Evolutionary conservation across 2,797 vertebrate genomes (phyloP).

Genomic region (Arnoldichthys spilopterus): DNA sequence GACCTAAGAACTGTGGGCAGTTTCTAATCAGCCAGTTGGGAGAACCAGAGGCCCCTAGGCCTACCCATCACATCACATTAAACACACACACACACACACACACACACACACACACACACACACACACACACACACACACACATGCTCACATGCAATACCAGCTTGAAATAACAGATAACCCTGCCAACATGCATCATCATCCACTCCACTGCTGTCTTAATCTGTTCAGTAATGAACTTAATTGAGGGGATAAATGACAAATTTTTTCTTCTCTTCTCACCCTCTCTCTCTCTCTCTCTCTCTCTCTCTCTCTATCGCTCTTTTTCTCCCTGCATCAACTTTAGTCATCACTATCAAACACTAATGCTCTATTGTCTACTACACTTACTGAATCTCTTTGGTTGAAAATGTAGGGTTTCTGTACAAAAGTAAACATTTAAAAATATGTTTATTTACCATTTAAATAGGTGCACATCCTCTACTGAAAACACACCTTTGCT

Average conservation of each 20-base stretch:
- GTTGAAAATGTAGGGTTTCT: not conserved
- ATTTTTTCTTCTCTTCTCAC: constrained; percentile 44
- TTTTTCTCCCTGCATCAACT: constrained; percentile 56
- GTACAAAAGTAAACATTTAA: not conserved
- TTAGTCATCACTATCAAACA: too few relatives aligned
- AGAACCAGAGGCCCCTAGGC: constrained; percentile 53
- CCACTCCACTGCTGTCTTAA: constrained; percentile 69
- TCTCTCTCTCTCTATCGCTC: constrained; percentile 46
- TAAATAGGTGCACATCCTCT: too few relatives aligned
- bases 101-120: constrained; percentile 18
- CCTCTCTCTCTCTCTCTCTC: constrained; percentile 16
- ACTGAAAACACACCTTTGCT: too few relatives aligned
- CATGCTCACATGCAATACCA: constrained; percentile 27
- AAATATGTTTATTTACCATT: too few relatives aligned
- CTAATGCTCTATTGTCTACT: not conserved
- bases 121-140: constrained; percentile 14
- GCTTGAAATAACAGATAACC: constrained; percentile 75
- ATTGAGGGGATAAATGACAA: constrained; percentile 74
- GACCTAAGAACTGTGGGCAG: constrained; percentile 54
- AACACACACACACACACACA: constrained; percentile 19
- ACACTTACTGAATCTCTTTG: too few relatives aligned
- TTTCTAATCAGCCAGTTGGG: constrained; percentile 72
- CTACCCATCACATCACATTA: constrained; percentile 42
- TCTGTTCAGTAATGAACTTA: constrained; percentile 73
- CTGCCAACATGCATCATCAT: constrained; percentile 74